These are phyloP conservation scores for Fukomys damarensis DNA, from an alignment of 2,113 vertebrate species.

Conservation along the genomic window DNA sequence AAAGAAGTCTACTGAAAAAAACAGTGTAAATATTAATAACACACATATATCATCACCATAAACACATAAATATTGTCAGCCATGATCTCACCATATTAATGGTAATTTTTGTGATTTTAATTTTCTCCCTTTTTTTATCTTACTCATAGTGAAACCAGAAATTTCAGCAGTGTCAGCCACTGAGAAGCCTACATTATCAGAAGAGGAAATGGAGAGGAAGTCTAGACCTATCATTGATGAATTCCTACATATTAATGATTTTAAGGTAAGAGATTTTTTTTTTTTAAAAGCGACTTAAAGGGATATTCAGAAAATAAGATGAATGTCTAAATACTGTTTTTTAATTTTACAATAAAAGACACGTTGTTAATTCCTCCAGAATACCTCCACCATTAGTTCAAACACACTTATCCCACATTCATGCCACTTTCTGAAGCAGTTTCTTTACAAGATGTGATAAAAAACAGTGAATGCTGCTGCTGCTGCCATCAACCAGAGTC, in stretches of 20 bases:
- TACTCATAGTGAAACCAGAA: constrained; percentile 90
- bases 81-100: constrained; percentile 12
- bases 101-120: constrained; percentile 48
- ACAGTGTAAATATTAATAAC: background rate
- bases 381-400: background rate
- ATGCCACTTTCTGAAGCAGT: background rate
- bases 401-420: background rate
- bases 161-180: constrained; percentile 80
- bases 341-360: background rate
- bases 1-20: no score
- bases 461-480: background rate
- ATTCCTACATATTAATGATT: constrained; percentile 98
- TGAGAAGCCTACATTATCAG: constrained; percentile 89
- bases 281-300: background rate
- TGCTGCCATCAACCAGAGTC: background rate
- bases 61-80: background rate
- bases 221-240: constrained; percentile 97
- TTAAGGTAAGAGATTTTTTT: constrained; percentile 92
- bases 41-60: no score
- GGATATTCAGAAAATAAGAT: background rate
- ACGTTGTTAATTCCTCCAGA: background rate
- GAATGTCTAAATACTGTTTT: background rate
- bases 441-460: background rate
- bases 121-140: background rate
- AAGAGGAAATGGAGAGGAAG: constrained; percentile 95